These are phyloP conservation scores for Argentina silus DNA, from an alignment of 2,797 vertebrate species.

Conservation along the genomic window DNA sequence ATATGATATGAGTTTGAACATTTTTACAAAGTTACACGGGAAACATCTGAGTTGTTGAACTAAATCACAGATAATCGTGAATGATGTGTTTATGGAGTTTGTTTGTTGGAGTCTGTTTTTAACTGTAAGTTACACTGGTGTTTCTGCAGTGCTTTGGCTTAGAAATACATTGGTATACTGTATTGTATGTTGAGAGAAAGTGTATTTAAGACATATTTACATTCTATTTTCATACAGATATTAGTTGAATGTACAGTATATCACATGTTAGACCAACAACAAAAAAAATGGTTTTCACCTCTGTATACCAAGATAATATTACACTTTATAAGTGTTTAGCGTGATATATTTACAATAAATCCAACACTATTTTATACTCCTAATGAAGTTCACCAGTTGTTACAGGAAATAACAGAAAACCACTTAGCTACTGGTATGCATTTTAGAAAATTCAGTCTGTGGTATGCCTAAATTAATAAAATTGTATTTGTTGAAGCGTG, in stretches of 20 bases:
- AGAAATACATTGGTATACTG: constrained; percentile 56
- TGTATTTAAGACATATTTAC: constrained; percentile 69
- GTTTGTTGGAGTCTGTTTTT: background rate
- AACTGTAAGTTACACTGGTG: constrained; percentile 46
- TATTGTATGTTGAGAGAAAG: constrained; percentile 66
- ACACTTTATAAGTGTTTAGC: constrained; percentile 77
- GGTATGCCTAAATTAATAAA: constrained; percentile 73
- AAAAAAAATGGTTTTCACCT: constrained; percentile 72
- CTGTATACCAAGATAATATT: constrained; percentile 66
- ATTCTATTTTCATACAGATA: constrained; percentile 76
- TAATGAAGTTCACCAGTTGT: constrained; percentile 61
- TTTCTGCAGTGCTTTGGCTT: constrained; percentile 65
- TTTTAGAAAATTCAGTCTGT: constrained; percentile 58
- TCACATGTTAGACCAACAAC: constrained; percentile 67
- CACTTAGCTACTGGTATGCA: constrained; percentile 50
- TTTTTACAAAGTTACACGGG: too few relatives aligned
- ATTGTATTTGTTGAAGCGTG: constrained; percentile 64
- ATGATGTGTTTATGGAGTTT: background rate
- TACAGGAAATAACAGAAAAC: constrained; percentile 42
- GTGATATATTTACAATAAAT: constrained; percentile 77
- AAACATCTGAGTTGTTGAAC: background rate
- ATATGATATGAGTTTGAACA: too few relatives aligned
- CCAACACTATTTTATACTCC: constrained; percentile 76
- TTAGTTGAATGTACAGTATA: constrained; percentile 51
- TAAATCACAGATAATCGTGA: background rate